A percentile compares a stretch with the other conserved stretches of the same genome.
Conservation (phyloP, 2,113 vertebrate genomes). For the Australoheros scitulus region DNA sequence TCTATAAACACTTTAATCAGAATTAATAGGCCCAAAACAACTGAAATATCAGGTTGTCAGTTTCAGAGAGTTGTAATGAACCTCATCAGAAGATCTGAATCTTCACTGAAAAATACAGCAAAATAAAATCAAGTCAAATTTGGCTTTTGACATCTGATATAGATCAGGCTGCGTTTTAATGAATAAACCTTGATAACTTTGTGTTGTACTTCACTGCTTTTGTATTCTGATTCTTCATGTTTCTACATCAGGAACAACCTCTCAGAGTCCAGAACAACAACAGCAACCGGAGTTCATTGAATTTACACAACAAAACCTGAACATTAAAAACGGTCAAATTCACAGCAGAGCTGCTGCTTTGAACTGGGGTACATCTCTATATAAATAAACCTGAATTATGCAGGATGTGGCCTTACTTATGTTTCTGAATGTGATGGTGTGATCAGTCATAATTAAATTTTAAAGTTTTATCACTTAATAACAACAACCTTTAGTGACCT, state of each 20-base stretch:
- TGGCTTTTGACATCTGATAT: too few relatives aligned
- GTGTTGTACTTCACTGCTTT: neutral
- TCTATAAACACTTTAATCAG: too few relatives aligned
- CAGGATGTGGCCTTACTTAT: neutral
- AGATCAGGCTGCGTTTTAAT: too few relatives aligned
- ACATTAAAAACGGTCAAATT: neutral
- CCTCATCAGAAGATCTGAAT: too few relatives aligned
- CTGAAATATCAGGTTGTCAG: too few relatives aligned
- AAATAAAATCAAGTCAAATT: too few relatives aligned
- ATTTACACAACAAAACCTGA: neutral
- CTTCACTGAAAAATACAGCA: too few relatives aligned
- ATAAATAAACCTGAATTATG: neutral
- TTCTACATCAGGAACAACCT: neutral
- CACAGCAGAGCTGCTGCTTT: too few relatives aligned
- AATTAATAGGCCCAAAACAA: too few relatives aligned
- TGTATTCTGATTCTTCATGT: neutral
- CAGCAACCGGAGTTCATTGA: neutral
- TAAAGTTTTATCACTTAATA: neutral
- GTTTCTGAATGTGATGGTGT: neutral
- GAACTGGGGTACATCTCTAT: fast-evolving
- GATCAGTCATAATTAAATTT: neutral
- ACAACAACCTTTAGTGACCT: neutral
- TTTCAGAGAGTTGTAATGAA: too few relatives aligned
- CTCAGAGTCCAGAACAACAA: neutral
- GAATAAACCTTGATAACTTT: neutral